Base-by-base conservation (phyloP, 2,797 vertebrate species). In the Botia almorhae region DNA sequence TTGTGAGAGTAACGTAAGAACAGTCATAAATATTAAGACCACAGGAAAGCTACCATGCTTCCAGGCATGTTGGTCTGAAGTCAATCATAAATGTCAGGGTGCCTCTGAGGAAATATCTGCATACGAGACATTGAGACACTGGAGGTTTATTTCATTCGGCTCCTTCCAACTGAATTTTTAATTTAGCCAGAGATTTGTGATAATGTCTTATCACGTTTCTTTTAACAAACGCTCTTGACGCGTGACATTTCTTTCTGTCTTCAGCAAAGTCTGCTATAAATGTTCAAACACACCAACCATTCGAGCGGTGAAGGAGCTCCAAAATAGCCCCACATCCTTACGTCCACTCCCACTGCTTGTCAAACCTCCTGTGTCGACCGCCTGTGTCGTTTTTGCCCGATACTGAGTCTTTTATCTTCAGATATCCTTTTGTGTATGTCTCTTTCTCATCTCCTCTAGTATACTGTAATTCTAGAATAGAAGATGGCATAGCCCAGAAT, bases 11-110 rank as follows among this genome's bases (percentile, higher is more conserved):
- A 71, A 69, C 5, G 16, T 64, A 53, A 85, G 69, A 69, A 76
- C 48, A 46, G 61, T 79, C n/a, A 84, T 83, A 85, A 81, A 84
- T 86, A 86, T 82, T 82, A 85, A 84, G 76, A 60, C 17, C 4
- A 4, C 10, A 14, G 56, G 81, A 71, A 85, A 80, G 69, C 73
- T 46, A 60, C 36, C 0, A 65, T 58, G 76, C 61, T 75, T 71
- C 67, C 75, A 55, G 80, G 75, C 55, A 58, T 78, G 80, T 75
- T 53, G 55, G 53, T 71, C 63, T 73, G 53, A 82, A 82, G 83
- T 87, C 74, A 85, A 79, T 83, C 85, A 84, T 26, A 81, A 19
- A 53, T 51, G 76, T 76, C 50, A 56, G 60, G 4, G 29, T 46
- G 68, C 53, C 55, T 79, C 65, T 48, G 63, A 80, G 81, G 61